Evolutionary conservation across 2,797 vertebrate genomes (phyloP).

Genomic region (Columba guinea): DNA sequence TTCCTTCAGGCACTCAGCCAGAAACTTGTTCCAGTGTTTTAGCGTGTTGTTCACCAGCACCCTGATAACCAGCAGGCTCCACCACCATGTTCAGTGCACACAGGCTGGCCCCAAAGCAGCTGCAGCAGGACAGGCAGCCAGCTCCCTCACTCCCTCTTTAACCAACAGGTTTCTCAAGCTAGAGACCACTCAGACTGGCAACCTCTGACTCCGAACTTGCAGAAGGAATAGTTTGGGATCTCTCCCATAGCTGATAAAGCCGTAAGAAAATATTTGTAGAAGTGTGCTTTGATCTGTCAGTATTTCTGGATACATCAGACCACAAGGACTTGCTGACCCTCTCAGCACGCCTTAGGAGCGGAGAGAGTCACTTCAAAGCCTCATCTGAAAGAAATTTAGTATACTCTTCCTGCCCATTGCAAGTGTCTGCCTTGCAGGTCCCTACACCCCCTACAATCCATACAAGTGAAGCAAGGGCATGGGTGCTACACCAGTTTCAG

Average conservation of each 20-base stretch:
- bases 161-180: background rate
- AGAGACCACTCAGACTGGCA: background rate
- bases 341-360: background rate
- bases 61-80: accelerated
- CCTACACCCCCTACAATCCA: accelerated
- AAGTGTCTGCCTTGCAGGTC: background rate
- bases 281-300: background rate
- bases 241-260: background rate
- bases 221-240: background rate
- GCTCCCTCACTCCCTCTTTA: background rate
- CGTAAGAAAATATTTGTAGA: background rate
- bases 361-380: background rate
- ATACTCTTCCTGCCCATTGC: background rate
- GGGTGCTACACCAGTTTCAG: background rate
- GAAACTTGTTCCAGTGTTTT: background rate
- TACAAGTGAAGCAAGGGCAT: background rate
- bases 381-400: background rate
- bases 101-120: background rate
- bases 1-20: background rate
- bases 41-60: accelerated
- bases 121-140: background rate
- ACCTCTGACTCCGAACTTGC: background rate
- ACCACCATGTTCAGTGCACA: accelerated
- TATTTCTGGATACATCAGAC: background rate
- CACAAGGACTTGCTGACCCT: background rate